phyloP scores from a whole-genome alignment of 2,797 vertebrate species.

The Hozukius guyotensis region DNA sequence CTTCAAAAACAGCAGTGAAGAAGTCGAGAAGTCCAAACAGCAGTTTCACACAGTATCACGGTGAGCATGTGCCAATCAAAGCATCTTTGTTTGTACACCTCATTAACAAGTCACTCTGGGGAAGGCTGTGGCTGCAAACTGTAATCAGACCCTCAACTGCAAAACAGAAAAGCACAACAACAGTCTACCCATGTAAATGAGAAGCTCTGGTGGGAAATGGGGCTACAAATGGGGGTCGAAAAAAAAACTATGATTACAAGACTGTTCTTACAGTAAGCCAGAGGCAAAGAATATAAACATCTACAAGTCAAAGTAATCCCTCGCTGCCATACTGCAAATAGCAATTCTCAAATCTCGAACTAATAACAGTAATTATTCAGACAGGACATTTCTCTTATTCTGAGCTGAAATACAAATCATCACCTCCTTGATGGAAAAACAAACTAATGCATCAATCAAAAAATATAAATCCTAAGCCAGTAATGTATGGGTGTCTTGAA shows the following conservation, averaged over 20 bases:
- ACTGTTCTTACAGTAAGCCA: background rate
- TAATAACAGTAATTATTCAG: background rate
- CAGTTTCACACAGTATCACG: background rate
- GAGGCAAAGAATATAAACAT: background rate
- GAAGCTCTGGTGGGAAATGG: background rate
- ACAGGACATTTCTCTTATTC: background rate
- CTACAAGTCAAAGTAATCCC: background rate
- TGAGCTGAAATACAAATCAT: background rate
- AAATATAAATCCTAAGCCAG: background rate
- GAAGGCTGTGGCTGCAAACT: conserved; percentile 18
- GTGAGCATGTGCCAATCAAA: conserved; percentile 20
- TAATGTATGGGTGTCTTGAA: no score
- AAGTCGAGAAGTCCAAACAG: background rate
- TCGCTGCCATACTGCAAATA: background rate
- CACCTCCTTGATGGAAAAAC: background rate
- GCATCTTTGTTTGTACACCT: conserved; percentile 22
- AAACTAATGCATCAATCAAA: background rate
- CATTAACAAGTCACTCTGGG: conserved; percentile 13
- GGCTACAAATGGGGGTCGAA: background rate
- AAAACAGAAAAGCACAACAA: conserved; percentile 14
- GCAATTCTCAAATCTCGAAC: background rate
- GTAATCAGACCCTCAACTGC: conserved; percentile 22
- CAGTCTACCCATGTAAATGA: background rate
- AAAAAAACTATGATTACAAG: background rate
- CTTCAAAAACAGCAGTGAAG: background rate